Evolutionary conservation across 2,113 vertebrate species (phyloP), one percentile per base, ranked within the genome.

Genomic region (Raphicerus campestris): DNA sequence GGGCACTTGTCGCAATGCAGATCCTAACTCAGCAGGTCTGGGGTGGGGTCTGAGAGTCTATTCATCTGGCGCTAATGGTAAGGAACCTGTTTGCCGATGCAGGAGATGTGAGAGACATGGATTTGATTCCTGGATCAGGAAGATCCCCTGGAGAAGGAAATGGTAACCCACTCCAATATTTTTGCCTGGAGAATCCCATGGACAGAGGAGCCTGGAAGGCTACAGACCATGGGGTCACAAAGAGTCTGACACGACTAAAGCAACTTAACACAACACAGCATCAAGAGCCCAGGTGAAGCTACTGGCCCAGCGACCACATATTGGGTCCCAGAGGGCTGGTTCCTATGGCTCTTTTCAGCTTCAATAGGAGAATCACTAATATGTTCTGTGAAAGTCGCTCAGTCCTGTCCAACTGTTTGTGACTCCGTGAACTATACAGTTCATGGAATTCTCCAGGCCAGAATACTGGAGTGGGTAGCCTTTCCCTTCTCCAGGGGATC

Each of bases 301-400:
- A 4, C 35, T 26, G 24, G n/a, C 24, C 26, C 30, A 10, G 4
- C 0, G 3, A 19, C 16, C 26, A 85, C 32, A 32, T 5, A 0
- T 11, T 7, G 16, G 42, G 16, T 42, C 19, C 19, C 30, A 17
- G 60, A 91, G 51, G 22, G 15, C 51, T n/a, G 51, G n/a, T 9
- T 61, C 35, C 42, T 26, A 28, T 53, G 53, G 32, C 10, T 81
- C 20, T 81, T 32, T 39, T 32, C 17, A 15, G 19, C 49, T 61
- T 91, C 78, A 22, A 0, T 30, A 51, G 22, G 42, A 42, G 51
- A 73, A 39, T 73, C 66, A 39, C 19, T 73, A 39, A 73, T 13
- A 73, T 22, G 66, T 73, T 73, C 19, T 73, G n/a, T 73, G 66
- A 22, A 70, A 70, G 66, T 70, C 5, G 0, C n/a, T 70, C 66